Evolutionary conservation across 2,113 vertebrate species (phyloP), one percentile per base, ranked within the genome.

Genomic region (Passer montanus): DNA sequence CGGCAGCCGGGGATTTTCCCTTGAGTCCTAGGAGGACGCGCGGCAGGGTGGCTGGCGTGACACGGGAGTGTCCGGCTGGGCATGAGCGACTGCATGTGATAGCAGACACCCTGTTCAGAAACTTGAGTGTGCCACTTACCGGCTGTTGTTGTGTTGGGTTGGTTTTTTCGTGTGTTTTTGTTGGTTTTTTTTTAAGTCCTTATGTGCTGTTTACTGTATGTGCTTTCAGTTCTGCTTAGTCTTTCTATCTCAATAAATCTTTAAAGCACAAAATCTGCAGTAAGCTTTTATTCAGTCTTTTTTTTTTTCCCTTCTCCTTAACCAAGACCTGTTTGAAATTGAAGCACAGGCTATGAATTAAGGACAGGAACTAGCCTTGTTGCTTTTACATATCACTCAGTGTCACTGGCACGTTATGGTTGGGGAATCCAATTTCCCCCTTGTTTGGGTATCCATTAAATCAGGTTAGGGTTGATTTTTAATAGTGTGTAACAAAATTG

Each of bases 391-490:
- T 90, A 88, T 94, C 85, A 55, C 80, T 95, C 75, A 72, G 88
- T 80, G 73, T 87, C 63, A 88, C 39, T 66, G 47, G 56, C 59
- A 69, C 2, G 89, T 94, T 96, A 88, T 49, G 91, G 84, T 93
- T 96, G 95, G 86, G 82, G 77, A 95, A 66, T 97, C 94, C 94
- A 95, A 87, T 97, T 97, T 97, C 95, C 94, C 93, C 43, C 76
- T 94, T 97, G 95, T 97, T 97, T 97, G 95, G 89, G 67, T 95
- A 93, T 82, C 95, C 92, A 86, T 96, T 97, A 97, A 96, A 95
- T 96, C 96, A 94, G 78, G 91, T 95, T 97, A 95, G 90, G 84
- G 89, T 79, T 95, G 92, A 82, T 96, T 95, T 95, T 95, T 96
- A 96, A 94, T 94, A 96, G 86, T 18, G 81, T 90, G 83, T 96